Conservation (phyloP, 2,113 vertebrate genomes). For the Notothenia rossii region DNA sequence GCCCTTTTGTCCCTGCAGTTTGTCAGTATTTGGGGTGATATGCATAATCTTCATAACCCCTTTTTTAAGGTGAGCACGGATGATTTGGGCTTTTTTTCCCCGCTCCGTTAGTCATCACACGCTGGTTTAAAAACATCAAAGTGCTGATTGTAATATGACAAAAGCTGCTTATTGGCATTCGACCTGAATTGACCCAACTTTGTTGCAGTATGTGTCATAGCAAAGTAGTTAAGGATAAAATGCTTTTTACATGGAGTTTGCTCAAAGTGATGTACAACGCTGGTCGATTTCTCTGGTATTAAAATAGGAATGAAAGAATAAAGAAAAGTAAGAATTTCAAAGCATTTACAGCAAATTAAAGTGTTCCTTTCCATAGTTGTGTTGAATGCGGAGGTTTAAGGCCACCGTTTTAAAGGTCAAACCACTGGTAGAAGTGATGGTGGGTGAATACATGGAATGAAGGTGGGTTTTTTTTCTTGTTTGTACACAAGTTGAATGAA, state of each 20-base stretch:
- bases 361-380: not conserved
- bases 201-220: not conserved
- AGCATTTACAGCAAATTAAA: not conserved
- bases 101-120: not conserved
- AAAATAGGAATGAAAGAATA: not conserved
- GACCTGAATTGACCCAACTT: not conserved
- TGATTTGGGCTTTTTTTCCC: constrained; percentile 11
- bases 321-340: not conserved
- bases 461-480: not conserved
- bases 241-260: not conserved
- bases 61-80: not conserved
- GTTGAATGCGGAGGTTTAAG: not conserved
- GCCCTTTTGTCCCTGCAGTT: not conserved
- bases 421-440: not conserved
- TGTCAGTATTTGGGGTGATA: not conserved
- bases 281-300: not conserved
- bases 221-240: not conserved
- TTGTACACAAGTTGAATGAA: no score
- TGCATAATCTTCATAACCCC: not conserved
- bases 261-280: not conserved
- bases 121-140: not conserved
- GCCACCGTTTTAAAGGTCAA: not conserved
- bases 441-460: not conserved
- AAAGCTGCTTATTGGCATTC: constrained; percentile 13
- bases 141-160: not conserved